Evolutionary conservation across 2,113 vertebrate genomes (phyloP), one percentile per base, ranked within the genome.

Genomic region (Thermophis baileyi): DNA sequence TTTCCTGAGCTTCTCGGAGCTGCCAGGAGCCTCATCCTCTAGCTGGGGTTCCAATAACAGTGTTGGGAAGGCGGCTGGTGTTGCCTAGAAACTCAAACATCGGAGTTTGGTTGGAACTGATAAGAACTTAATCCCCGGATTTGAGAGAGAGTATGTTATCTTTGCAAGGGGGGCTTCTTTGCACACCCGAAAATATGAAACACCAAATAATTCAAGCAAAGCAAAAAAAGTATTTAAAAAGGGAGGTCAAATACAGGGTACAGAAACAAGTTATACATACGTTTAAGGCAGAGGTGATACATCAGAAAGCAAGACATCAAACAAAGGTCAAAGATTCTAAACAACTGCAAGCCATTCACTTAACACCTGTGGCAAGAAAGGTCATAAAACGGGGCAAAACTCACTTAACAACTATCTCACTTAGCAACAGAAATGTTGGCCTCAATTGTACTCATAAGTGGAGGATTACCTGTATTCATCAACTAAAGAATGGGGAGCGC

Each of bases 21-120:
- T 69, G 40, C 47, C 87, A 95, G 92, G 89, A 81, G 94, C 88
- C 51, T 95, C 92, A 93, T 93, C 92, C n/a, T 93, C 94, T 93
- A 93, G 90, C 88, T 87, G 86, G 91, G 90, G 30, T n/a, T n/a
- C 30, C 63, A 27, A 4, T 27, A 27, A 11, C 3, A 60, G 2
- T 6, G 1, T 6, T n/a, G n/a, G 57, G 57, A 11, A 60, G 57
- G 24, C 1, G 1, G 57, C 60, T 16, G 12, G 30, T 35, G n/a
- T 40, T 69, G 63, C 30, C 60, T 63, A 30, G 27, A 14, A 30
- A 63, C 60, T 63, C 30, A 35, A 4, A n/a, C 11, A 69, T 18
- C 30, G 0, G 30, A 69, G 4, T 30, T 69, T 12, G 27, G 1
- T n/a, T n/a, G 63, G n/a, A 69, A 35, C 12, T n/a, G 63, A 69